Evolutionary conservation across 2,888 invertebrate species (phyloP), one percentile per base, ranked within the genome.

Genomic region (Poecilobothrus nobilitatus): DNA sequence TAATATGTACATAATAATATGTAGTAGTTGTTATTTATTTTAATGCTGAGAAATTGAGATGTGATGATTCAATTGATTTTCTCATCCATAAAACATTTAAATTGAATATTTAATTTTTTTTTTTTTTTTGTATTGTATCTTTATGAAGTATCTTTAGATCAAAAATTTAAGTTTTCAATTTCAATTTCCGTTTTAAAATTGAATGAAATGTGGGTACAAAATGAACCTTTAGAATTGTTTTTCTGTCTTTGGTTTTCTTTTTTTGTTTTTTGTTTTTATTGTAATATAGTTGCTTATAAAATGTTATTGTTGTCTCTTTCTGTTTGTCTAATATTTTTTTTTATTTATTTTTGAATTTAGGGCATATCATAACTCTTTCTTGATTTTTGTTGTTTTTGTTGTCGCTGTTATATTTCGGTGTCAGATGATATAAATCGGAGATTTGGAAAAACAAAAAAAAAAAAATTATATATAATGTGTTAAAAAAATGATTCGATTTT

Each of bases 21-120:
- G 27, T 27, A 27, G 27, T 27, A 27, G 27, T 27, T 27, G 27
- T 27, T 27, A 27, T 27, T 27, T 27, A 27, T 27, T 27, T 27
- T 27, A 27, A 27, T 53, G 53, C 53, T 53, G 53, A 53, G 53
- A 53, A 53, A 53, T 53, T 53, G 53, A 53, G 53, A 53, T 53
- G 53, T 53, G 53, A 53, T 53, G 53, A 53, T 53, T 53, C 53
- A 53, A 53, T 53, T 53, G 53, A 53, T 53, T 53, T 53, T 53
- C 53, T 53, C 12, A 53, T 53, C 53, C 53, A 53, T 53, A 53
- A 53, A 53, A 18, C 53, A 53, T 53, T 53, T 53, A 53, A 53
- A 53, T 53, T 53, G 53, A 53, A 18, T 53, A 18, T 53, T 53
- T 53, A 6, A 12, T 18, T 12, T 53, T 53, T 53, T 53, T 53